A percentile compares a stretch with the other conserved stretches of the same genome.
These are phyloP conservation scores for Melanogrammus aeglefinus DNA, from an alignment of 2,797 vertebrate genomes.

Conservation along the genomic window DNA sequence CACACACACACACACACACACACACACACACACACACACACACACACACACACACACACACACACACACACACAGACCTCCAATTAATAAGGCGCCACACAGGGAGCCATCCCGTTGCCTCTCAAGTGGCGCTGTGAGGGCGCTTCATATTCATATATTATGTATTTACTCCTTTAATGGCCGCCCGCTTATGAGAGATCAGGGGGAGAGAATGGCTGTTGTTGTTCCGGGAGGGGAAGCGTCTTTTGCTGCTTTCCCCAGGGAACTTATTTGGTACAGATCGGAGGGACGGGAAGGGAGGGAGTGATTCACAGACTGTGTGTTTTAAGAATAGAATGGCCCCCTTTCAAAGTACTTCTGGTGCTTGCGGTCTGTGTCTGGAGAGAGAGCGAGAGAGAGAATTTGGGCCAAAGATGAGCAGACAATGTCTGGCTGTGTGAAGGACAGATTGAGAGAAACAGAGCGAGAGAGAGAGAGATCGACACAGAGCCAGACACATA, in stretches of 20 bases:
- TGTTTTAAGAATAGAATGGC: not conserved
- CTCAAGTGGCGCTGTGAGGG: not conserved
- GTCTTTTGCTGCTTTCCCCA: not conserved
- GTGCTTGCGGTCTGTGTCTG: too few relatives aligned
- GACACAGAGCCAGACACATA: not conserved
- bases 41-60: too few relatives aligned
- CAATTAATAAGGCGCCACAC: not conserved
- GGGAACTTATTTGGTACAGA: not conserved
- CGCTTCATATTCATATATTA: not conserved
- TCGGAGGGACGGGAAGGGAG: not conserved
- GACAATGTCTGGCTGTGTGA: not conserved
- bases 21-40: too few relatives aligned
- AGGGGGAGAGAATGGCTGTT: not conserved
- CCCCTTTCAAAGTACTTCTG: not conserved
- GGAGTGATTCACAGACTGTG: not conserved
- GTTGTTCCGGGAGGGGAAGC: not conserved
- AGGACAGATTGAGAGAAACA: not conserved
- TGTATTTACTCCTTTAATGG: slow-evolving; percentile 1
- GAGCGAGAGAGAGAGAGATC: not conserved
- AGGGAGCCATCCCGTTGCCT: too few relatives aligned
- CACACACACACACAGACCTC: too few relatives aligned
- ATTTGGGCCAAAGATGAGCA: not conserved
- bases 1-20: too few relatives aligned
- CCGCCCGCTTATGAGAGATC: not conserved
- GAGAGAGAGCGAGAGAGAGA: not conserved